Evolutionary conservation across 2,888 invertebrate species (phyloP), one percentile per base, ranked within the genome.

Genomic region (Latrodectus hesperus): DNA sequence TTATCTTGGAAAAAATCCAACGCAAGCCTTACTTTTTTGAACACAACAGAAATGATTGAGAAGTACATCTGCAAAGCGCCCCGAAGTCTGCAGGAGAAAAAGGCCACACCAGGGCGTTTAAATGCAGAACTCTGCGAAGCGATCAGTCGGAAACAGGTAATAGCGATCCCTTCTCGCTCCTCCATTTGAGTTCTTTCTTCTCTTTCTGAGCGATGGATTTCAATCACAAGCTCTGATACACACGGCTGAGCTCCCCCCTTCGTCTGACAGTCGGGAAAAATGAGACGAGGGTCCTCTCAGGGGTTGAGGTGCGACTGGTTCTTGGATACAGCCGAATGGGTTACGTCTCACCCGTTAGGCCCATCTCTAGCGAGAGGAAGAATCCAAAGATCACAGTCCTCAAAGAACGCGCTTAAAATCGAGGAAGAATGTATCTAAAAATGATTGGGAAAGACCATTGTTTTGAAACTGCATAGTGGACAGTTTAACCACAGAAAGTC

Each of bases 181-280:
- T 51, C 49, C 14, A 10, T 49, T 16, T 17, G 22, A 22, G 60
- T 60, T 12, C 60, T 60, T 60, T 60, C 14, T 60, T 60, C 60
- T 14, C n/a, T 60, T 60, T 60, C 60, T 11, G 60, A 17, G 52
- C 16, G 52, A 72, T 17, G 60, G 84, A 65, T 76, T 80, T 86
- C 85, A 75, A 75, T 86, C 85, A 80, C 76, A 86, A 60, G 76
- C 71, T 38, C 76, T 71, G 80, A 70, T 80, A 76, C 80, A 86
- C 85, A 16, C 55, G 71, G 64, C 70, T 65, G 75, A 53, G 12
- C 8, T 60, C n/a, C 8, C 6, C 60, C 4, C 11, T 11, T 60
- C 12, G 14, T 60, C 14, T 60, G 60, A 10, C 11, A 14, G 60
- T 60, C n/a, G 60, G n/a, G 16, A 60, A 60, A 60, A 60, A 60